Conservation (phyloP, 2,113 vertebrate species). For the Acanthisitta chloris region DNA sequence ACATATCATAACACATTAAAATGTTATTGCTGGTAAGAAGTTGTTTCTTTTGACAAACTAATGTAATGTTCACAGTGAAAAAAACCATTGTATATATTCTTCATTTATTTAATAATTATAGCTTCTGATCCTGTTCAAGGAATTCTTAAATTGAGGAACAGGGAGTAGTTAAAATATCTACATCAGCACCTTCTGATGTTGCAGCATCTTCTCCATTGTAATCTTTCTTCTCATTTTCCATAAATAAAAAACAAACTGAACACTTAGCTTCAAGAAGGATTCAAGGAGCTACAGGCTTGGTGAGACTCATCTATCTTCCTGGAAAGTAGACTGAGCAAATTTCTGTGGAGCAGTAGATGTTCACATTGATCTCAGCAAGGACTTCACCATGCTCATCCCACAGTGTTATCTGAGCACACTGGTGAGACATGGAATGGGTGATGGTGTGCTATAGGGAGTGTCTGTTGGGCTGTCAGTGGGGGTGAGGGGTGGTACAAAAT, state of each 20-base stretch:
- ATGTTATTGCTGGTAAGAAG: not conserved
- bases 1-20: not conserved
- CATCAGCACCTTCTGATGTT: not conserved
- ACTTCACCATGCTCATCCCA: not conserved
- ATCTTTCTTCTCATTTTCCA: not conserved
- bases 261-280: not conserved
- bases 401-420: not conserved
- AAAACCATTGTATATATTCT: not conserved
- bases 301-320: not conserved
- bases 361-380: not conserved
- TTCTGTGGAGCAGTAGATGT: not conserved
- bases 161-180: not conserved
- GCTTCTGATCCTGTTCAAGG: not conserved
- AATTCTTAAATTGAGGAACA: not conserved
- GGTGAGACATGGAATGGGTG: not conserved
- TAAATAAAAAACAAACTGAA: not conserved
- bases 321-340: not conserved
- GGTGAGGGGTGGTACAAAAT: no score
- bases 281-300: not conserved
- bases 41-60: not conserved
- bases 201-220: not conserved
- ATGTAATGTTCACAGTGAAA: not conserved
- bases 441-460: rapidly evolving
- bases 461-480: no score
- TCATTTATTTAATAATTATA: not conserved